Evolutionary conservation across 1,140 invertebrate genomes (phyloP).

Genomic region (Macrobrachium rosenbergii): DNA sequence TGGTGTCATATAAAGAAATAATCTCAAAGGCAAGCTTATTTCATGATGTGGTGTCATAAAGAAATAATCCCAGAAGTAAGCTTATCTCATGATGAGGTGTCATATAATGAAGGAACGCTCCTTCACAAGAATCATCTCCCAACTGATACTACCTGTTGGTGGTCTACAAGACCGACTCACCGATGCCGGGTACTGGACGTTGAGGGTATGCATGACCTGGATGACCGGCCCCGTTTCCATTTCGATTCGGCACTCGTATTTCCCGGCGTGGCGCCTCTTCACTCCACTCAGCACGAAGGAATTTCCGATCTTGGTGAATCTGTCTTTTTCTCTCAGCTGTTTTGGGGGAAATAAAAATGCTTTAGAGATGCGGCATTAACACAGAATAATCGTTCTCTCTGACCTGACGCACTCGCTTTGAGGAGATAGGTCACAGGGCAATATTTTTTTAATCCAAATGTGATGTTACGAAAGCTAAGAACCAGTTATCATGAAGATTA

Average conservation of each 20-base stretch:
- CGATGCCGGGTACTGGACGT: slow-evolving; percentile 43
- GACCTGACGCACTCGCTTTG: no score
- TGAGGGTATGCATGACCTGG: slow-evolving; percentile 30
- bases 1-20: background rate
- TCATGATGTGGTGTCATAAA: background rate
- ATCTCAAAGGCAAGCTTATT: no score
- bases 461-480: no score
- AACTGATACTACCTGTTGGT: no score
- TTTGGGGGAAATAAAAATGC: background rate
- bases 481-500: no score
- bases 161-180: background rate
- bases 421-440: no score
- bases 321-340: slow-evolving; percentile 3
- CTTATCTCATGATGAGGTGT: background rate
- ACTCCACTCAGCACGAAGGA: slow-evolving; percentile 18
- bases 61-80: no score
- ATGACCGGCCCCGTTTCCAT: slow-evolving; percentile 21
- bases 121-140: background rate
- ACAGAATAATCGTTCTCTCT: no score
- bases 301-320: slow-evolving; percentile 8
- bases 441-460: no score
- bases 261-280: slow-evolving; percentile 24
- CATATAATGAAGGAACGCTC: background rate
- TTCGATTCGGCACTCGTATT: slow-evolving; percentile 22
- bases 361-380: no score